Evolutionary conservation across 2,113 vertebrate species (phyloP).

Genomic region (Toxotes jaculatrix): DNA sequence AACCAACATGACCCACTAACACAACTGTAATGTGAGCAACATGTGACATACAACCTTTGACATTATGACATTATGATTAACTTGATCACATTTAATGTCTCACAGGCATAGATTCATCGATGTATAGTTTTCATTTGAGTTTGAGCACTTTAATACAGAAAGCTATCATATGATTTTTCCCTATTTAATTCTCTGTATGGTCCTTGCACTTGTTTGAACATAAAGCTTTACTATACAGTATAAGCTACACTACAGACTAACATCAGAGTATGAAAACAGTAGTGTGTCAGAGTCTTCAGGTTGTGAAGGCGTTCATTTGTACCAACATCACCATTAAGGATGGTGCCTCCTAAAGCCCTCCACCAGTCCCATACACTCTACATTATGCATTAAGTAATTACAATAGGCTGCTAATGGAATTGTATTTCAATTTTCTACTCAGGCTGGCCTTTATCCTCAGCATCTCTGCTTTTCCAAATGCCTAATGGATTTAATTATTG

Average conservation of each 20-base stretch:
- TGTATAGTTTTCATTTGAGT: not conserved
- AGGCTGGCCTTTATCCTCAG: not conserved
- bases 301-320: not conserved
- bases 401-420: conserved; percentile 30
- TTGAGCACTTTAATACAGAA: not conserved
- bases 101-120: not conserved
- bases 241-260: not conserved
- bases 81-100: not conserved
- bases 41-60: not conserved
- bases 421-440: conserved; percentile 41
- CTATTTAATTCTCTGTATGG: not conserved
- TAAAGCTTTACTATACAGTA: not conserved
- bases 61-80: not conserved
- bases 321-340: conserved; percentile 20
- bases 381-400: conserved; percentile 49
- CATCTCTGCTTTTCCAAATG: not conserved
- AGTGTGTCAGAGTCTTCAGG: not conserved
- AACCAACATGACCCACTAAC: not conserved
- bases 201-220: not conserved
- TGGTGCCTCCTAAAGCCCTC: not conserved
- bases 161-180: not conserved
- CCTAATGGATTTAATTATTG: conserved; percentile 35
- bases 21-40: not conserved
- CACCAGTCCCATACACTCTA: not conserved
- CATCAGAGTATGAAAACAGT: not conserved